Conservation (phyloP, 2,113 vertebrate species). For the Paradoxurus hermaphroditus region DNA sequence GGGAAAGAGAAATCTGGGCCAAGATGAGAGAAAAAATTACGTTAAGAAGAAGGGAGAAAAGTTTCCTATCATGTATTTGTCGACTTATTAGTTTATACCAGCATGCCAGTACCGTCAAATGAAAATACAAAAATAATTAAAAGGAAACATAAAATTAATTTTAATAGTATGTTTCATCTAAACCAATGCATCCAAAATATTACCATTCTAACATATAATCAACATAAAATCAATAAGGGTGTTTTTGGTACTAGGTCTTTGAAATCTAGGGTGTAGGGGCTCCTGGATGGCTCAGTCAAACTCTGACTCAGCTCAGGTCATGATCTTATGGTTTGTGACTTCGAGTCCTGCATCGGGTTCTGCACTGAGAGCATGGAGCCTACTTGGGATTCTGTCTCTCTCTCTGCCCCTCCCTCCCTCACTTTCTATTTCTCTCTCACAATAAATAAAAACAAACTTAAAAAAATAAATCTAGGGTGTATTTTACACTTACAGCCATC, state of each 20-base stretch:
- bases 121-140: slow-evolving; percentile 10
- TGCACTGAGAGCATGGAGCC: too few species aligned
- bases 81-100: background rate
- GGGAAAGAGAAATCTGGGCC: background rate
- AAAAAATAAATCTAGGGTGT: background rate
- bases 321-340: too few species aligned
- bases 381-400: too few species aligned
- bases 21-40: background rate
- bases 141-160: background rate
- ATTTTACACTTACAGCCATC: background rate
- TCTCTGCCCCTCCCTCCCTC: too few species aligned
- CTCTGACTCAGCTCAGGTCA: too few species aligned
- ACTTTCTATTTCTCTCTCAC: too few species aligned
- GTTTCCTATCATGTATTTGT: background rate
- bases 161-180: background rate
- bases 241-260: background rate
- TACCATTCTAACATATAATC: background rate
- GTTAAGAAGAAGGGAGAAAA: background rate
- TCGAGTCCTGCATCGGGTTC: too few species aligned
- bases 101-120: background rate
- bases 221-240: background rate
- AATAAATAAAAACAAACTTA: too few species aligned
- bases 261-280: background rate
- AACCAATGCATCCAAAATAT: background rate
- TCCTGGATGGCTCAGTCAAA: too few species aligned